A percentile compares a stretch with the other conserved stretches of the same genome.
These are phyloP conservation scores for Plagodis dolabraria DNA, from an alignment of 2,888 invertebrate genomes.

Conservation along the genomic window DNA sequence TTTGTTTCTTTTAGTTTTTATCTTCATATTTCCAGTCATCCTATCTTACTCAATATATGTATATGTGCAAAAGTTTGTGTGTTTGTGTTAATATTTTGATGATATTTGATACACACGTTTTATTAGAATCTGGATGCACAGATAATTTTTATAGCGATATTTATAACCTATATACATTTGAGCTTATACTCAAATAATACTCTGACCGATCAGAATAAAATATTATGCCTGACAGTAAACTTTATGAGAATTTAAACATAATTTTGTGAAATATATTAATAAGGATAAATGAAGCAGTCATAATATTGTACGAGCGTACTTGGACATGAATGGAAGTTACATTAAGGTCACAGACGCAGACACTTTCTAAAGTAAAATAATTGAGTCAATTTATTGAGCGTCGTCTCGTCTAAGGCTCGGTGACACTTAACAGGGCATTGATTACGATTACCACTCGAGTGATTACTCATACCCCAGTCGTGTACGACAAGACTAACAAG, in stretches of 20 bases:
- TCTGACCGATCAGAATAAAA: slow-evolving; percentile 1
- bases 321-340: slow-evolving; percentile 62
- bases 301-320: slow-evolving; percentile 50
- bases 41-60: too few relatives aligned
- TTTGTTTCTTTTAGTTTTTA: too few relatives aligned
- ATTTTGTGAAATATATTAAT: slow-evolving; percentile 36
- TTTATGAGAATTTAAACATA: background rate
- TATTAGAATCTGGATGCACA: too few relatives aligned
- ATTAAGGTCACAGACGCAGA: slow-evolving; percentile 65
- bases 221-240: background rate
- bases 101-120: too few relatives aligned
- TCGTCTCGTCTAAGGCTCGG: slow-evolving; percentile 59
- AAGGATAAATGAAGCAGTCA: slow-evolving; percentile 43
- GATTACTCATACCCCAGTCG: slow-evolving; percentile 41
- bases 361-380: slow-evolving; percentile 61
- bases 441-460: slow-evolving; percentile 39
- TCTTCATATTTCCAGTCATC: too few relatives aligned
- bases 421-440: slow-evolving; percentile 55
- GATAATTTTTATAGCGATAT: too few relatives aligned
- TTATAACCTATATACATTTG: too few relatives aligned
- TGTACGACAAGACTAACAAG: slow-evolving; percentile 19
- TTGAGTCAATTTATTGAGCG: slow-evolving; percentile 69
- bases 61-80: too few relatives aligned
- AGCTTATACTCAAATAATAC: too few relatives aligned
- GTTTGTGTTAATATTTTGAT: too few relatives aligned